phyloP scores from a whole-genome alignment of 2,888 invertebrate species.

The Amblyjoppa proteus region DNA sequence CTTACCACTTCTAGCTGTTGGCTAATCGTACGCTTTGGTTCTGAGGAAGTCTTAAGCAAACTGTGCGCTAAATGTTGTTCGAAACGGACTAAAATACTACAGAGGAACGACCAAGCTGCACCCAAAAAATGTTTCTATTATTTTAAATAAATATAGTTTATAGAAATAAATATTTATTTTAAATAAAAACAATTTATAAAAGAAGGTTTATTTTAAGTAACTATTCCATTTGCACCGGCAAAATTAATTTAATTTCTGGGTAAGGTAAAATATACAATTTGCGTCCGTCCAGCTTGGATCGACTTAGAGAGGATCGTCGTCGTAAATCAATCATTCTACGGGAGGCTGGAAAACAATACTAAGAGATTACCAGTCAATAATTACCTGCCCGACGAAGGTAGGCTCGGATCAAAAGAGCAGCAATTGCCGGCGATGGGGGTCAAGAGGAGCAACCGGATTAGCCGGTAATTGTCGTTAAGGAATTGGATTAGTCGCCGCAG shows the following conservation, averaged over 20 bases:
- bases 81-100: too few relatives aligned
- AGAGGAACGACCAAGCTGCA: too few relatives aligned
- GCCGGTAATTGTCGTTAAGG: conserved; percentile 77
- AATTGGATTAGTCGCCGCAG: conserved; percentile 75
- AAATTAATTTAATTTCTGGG: not conserved
- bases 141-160: not conserved
- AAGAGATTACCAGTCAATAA: conserved; percentile 70
- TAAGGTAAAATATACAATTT: not conserved
- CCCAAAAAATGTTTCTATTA: not conserved
- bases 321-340: conserved; percentile 75
- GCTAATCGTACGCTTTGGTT: not conserved
- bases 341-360: conserved; percentile 73
- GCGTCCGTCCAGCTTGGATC: not conserved
- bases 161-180: not conserved
- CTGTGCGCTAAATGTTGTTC: too few relatives aligned
- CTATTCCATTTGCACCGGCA: too few relatives aligned
- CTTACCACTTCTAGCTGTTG: not conserved
- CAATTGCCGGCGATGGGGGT: not conserved
- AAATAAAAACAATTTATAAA: too few relatives aligned
- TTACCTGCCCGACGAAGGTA: conserved; percentile 60
- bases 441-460: conserved; percentile 67
- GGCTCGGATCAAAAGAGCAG: conserved; percentile 47
- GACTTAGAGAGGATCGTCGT: conserved; percentile 60
- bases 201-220: too few relatives aligned
- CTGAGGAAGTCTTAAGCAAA: not conserved